These are phyloP conservation scores for Nomada fabriciana DNA, from an alignment of 2,888 invertebrate species.

Conservation along the genomic window DNA sequence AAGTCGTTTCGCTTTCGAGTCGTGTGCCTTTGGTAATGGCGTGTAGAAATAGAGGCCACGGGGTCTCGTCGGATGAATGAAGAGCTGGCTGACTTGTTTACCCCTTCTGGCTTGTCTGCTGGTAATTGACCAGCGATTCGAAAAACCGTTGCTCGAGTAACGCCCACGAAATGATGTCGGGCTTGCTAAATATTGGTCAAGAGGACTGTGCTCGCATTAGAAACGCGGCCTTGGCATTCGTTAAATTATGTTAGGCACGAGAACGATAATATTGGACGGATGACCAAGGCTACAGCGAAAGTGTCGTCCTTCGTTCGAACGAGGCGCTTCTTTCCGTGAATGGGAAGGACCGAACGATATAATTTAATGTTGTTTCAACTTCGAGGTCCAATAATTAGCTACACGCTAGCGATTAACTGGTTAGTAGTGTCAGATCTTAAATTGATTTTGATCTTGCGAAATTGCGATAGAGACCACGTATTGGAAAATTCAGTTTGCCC, in stretches of 20 bases:
- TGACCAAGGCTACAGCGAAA: constrained; percentile 55
- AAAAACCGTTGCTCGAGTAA: constrained; percentile 46
- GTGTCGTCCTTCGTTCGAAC: constrained; percentile 63
- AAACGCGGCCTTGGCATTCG: constrained; percentile 62
- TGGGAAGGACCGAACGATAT: constrained; percentile 35
- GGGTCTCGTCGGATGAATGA: not conserved
- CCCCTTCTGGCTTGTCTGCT: constrained; percentile 3
- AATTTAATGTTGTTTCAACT: constrained; percentile 14
- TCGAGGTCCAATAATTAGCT: not conserved
- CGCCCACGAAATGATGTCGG: constrained; percentile 58
- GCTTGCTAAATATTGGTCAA: constrained; percentile 58
- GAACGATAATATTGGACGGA: constrained; percentile 55
- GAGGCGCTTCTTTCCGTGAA: constrained; percentile 39
- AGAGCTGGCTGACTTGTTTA: not conserved
- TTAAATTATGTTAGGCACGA: constrained; percentile 44
- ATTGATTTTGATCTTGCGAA: not conserved
- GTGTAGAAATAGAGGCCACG: not conserved
- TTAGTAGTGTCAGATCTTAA: not conserved
- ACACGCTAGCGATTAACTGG: not conserved
- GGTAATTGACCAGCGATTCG: constrained; percentile 53
- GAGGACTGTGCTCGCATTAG: constrained; percentile 39
- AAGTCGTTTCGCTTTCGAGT: not conserved
- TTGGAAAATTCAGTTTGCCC: too few relatives aligned
- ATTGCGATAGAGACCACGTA: too few relatives aligned
- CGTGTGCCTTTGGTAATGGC: not conserved